Percentiles rank a stretch among this genome's conserved stretches.
phyloP scores from a whole-genome alignment of 2,888 invertebrate genomes.

The Trachelus tabidus region DNA sequence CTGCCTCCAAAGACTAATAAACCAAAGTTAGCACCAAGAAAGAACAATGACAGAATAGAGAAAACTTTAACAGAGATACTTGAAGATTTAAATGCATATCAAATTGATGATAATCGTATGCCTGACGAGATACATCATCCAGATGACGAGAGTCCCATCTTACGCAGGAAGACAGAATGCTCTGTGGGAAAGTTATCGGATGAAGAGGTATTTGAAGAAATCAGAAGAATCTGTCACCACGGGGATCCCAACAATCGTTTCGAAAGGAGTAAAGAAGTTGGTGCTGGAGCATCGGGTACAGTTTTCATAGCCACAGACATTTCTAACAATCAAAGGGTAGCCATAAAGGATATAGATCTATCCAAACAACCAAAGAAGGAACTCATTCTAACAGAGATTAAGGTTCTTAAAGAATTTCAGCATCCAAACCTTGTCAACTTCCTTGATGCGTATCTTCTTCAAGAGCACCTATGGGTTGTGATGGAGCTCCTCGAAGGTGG shows the following conservation, averaged over 20 bases:
- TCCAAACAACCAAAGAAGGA: conserved; percentile 96
- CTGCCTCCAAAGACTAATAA: conserved; percentile 56
- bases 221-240: conserved; percentile 82
- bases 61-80: conserved; percentile 56
- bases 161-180: conserved; percentile 71
- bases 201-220: conserved; percentile 80
- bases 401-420: conserved; percentile 89
- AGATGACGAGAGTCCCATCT: conserved; percentile 70
- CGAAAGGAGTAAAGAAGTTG: conserved; percentile 84
- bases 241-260: conserved; percentile 87
- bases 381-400: conserved; percentile 94
- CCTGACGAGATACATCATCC: conserved; percentile 41
- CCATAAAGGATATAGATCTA: conserved; percentile 96
- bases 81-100: conserved; percentile 49
- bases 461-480: conserved; percentile 94
- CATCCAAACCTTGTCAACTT: conserved; percentile 97
- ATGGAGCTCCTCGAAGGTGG: conserved; percentile 97
- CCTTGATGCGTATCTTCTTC: conserved; percentile 90
- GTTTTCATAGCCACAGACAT: conserved; percentile 91
- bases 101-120: conserved; percentile 35
- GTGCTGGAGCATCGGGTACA: conserved; percentile 92
- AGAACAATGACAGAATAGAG: conserved; percentile 42
- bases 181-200: conserved; percentile 72
- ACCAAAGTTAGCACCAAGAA: conserved; percentile 55
- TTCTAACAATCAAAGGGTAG: conserved; percentile 80